These are phyloP conservation scores for Thalassophryne amazonica DNA, from an alignment of 2,797 vertebrate genomes.

Conservation along the genomic window DNA sequence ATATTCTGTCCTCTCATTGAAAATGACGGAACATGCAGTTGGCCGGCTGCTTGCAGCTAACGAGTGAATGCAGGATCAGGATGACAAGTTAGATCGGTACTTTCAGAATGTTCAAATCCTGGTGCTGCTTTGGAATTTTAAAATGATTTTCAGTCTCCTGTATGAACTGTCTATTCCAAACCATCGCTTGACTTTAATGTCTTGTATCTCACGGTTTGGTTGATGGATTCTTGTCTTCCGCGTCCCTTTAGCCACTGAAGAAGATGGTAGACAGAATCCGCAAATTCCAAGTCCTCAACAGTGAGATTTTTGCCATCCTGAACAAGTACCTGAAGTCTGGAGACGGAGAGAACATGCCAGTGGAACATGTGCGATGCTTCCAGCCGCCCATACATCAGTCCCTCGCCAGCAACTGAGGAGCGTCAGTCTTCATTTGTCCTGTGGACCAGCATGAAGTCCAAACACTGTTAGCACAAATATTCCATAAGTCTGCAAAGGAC, in stretches of 20 bases:
- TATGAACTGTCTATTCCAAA: too few relatives aligned
- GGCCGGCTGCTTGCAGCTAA: too few relatives aligned
- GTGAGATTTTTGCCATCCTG: constrained; percentile 94
- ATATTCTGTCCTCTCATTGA: too few relatives aligned
- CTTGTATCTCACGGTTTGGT: background rate
- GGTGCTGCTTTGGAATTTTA: too few relatives aligned
- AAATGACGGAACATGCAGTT: too few relatives aligned
- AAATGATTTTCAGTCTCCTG: too few relatives aligned
- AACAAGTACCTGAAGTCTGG: constrained; percentile 97
- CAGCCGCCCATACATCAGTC: constrained; percentile 98
- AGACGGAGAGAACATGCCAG: constrained; percentile 92
- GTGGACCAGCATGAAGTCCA: constrained; percentile 64
- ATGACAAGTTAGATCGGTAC: too few relatives aligned
- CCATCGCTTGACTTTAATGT: too few relatives aligned
- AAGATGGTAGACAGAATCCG: constrained; percentile 98
- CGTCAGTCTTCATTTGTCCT: constrained; percentile 48
- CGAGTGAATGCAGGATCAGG: too few relatives aligned
- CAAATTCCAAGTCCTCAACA: constrained; percentile 94
- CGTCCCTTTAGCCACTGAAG: constrained; percentile 86
- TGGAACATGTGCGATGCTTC: constrained; percentile 97
- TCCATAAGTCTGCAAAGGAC: constrained; percentile 42
- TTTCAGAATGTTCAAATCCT: too few relatives aligned
- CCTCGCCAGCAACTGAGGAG: constrained; percentile 89
- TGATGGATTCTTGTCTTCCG: background rate
- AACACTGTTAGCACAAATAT: constrained; percentile 37